These are phyloP conservation scores for Machimus atricapillus DNA, from an alignment of 2,888 invertebrate genomes.

Conservation along the genomic window DNA sequence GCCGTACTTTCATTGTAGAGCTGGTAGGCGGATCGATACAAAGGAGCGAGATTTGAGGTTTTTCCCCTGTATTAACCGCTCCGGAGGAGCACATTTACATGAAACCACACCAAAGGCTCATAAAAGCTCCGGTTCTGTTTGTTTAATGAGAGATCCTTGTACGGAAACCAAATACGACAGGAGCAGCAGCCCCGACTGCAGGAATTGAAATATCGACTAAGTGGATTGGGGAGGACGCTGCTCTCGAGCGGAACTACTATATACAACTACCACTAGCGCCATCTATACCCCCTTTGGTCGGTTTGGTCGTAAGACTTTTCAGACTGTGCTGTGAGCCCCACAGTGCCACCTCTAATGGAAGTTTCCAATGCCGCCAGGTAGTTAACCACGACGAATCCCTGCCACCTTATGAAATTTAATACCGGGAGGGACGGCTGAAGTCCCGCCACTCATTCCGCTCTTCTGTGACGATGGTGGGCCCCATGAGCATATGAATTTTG, in stretches of 20 bases:
- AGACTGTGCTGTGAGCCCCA: neutral
- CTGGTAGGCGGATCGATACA: slow-evolving; percentile 20
- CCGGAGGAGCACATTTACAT: slow-evolving; percentile 17
- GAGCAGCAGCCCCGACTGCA: neutral
- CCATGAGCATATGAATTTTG: slow-evolving; percentile 12
- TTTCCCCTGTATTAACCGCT: slow-evolving; percentile 26
- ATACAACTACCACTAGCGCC: neutral
- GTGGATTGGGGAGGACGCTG: neutral
- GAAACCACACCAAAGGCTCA: slow-evolving; percentile 23
- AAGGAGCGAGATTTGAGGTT: slow-evolving; percentile 36
- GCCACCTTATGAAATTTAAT: slow-evolving; percentile 22
- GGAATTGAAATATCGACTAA: slow-evolving; percentile 31
- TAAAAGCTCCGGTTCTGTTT: slow-evolving; percentile 28
- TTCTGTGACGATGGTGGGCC: neutral
- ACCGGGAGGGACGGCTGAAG: neutral
- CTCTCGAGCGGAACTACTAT: neutral
- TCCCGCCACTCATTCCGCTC: neutral
- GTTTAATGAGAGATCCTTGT: slow-evolving; percentile 27
- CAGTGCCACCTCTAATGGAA: neutral
- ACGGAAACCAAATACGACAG: slow-evolving; percentile 34
- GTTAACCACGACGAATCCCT: neutral
- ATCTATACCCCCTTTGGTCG: neutral
- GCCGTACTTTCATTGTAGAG: neutral
- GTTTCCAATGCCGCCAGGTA: neutral
- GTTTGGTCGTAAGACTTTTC: neutral